These are phyloP conservation scores for Aeoliscus strigatus DNA, from an alignment of 2,797 vertebrate genomes.

Conservation along the genomic window DNA sequence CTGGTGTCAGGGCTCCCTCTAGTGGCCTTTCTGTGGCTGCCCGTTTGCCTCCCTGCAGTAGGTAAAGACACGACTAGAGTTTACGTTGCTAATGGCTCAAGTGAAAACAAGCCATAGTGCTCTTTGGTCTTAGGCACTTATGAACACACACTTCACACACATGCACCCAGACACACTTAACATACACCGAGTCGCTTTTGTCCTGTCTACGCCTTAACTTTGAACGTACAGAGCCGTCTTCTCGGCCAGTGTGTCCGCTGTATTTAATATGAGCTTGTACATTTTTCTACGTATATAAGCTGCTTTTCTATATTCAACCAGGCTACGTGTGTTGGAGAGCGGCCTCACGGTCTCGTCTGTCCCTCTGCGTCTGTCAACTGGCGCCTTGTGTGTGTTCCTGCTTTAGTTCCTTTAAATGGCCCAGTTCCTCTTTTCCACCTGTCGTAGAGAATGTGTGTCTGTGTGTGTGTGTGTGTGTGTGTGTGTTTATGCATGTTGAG, in stretches of 20 bases:
- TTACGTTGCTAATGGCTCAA: conserved; percentile 51
- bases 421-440: conserved; percentile 5
- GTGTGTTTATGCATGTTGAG: conserved; percentile 29
- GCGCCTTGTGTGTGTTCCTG: conserved; percentile 32
- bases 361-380: no score
- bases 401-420: conserved; percentile 33
- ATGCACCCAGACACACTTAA: no score
- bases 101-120: conserved; percentile 70
- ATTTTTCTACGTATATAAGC: conserved; percentile 58
- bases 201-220: conserved; percentile 79
- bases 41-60: conserved; percentile 54
- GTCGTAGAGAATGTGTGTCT: conserved; percentile 5
- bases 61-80: conserved; percentile 25
- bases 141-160: conserved; percentile 19
- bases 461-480: conserved; percentile 16
- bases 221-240: conserved; percentile 49
- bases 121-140: conserved; percentile 55
- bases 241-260: conserved; percentile 49
- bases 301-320: conserved; percentile 55
- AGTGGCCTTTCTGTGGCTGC: conserved; percentile 64
- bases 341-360: no score
- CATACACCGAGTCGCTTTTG: conserved; percentile 59
- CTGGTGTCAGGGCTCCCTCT: conserved; percentile 56
- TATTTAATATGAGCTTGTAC: conserved; percentile 51
- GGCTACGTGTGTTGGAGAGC: conserved; percentile 9